Evolutionary conservation across 2,888 invertebrate species (phyloP), one percentile per base, ranked within the genome.

Genomic region (Hyalella azteca): DNA sequence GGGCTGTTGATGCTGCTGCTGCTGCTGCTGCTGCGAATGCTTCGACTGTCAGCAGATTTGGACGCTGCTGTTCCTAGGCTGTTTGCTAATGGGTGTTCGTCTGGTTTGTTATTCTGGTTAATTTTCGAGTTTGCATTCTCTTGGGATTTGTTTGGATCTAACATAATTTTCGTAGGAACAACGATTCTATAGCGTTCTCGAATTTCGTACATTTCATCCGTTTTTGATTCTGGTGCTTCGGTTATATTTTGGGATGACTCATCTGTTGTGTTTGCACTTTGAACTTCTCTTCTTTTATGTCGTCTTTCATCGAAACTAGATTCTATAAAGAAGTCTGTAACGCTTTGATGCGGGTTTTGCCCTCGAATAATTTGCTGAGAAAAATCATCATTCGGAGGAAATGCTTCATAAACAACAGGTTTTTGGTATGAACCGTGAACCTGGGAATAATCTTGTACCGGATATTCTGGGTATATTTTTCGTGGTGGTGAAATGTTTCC

Each of bases 1-100:
- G 36, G 66, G 29, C 36, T 29, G 66, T 66, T 66, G 66, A 32
- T 59, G 59, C 26, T 22, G 59, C 59, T 66, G 66, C 66, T 66
- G 66, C 66, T 59, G 59, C 26, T 22, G 59, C 59, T 66, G 66
- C 66, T 66, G 19, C 66, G 66, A 66, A 29, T 36, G 19, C 36
- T 66, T 13, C 66, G 66, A 13, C 66, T 54, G 26, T 54, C 54
- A 54, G 54, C 9, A 54, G 26, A 54, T 22, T 26, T 54, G 54
- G 54, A 54, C 26, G 9, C 54, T 54, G 26, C 9, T 13, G 32
- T 5, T 66, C 9, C 45, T 32, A 19, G 66, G 19, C 19, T 66
- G 22, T 19, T 66, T 36, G 29, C 4, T 36, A n/a, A 29, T 66
- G 36, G 36, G 11, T 22, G 3, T 36, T 36, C 66, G 19, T 45